A percentile compares a stretch with the other conserved stretches of the same genome.
phyloP scores from a whole-genome alignment of 2,113 vertebrate species.

The Hippopotamus amphibius region DNA sequence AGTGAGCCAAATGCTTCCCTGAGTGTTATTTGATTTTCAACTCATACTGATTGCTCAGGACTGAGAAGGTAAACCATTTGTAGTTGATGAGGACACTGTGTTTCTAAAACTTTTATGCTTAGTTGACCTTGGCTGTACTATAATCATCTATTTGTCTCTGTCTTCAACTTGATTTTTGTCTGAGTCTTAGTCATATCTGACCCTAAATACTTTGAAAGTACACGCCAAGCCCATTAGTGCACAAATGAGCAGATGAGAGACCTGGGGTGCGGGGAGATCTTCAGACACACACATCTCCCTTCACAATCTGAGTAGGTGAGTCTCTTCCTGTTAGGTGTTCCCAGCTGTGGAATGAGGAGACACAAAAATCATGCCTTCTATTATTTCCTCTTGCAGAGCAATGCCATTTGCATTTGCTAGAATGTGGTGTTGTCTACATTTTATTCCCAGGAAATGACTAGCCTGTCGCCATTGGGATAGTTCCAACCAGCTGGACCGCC shows the following conservation, averaged over 20 bases:
- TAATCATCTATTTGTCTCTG: background rate
- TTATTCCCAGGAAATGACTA: background rate
- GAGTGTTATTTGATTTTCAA: background rate
- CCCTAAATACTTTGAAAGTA: background rate
- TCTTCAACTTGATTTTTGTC: background rate
- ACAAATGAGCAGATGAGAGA: background rate
- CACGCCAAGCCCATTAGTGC: fast-evolving
- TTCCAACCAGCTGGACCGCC: background rate
- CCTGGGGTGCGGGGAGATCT: fast-evolving
- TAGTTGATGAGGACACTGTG: background rate
- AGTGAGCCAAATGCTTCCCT: background rate
- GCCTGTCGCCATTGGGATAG: fast-evolving
- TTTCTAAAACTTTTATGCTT: background rate
- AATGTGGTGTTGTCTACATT: background rate
- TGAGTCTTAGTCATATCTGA: background rate
- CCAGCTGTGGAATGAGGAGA: background rate
- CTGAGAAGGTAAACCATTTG: background rate
- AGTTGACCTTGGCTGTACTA: background rate
- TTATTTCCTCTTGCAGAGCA: background rate
- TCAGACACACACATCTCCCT: background rate
- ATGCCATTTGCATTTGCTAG: background rate
- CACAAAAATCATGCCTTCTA: background rate
- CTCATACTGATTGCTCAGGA: background rate
- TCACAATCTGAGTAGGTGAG: background rate
- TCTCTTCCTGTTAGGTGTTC: background rate